Base-by-base conservation (phyloP, 2,888 invertebrate species). In the Heliconius aoede region DNA sequence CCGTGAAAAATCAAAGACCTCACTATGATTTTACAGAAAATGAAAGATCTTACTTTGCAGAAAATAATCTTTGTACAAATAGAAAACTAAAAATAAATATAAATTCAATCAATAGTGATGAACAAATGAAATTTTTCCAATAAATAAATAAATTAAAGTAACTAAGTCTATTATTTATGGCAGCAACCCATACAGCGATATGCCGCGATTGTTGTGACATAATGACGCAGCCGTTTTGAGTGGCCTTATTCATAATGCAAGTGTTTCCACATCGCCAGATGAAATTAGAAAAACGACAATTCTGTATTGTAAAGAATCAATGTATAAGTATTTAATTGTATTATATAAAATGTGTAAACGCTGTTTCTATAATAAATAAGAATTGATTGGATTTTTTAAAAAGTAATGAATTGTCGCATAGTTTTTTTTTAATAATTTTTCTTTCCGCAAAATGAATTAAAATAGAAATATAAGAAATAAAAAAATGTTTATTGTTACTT, bases 211-310 rank as follows among this genome's bases (percentile, higher is more conserved):
- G 30, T 72, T 72, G 64, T 40, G 76, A 76, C 72, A 67, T 30
- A 64, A 36, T 75, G 69, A 62, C 74, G 61, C 46, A 60, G 73
- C 73, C 64, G 65, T 72, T 74, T 58, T 46, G 55, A 73, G 30
- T 46, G 69, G 69, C 61, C 51, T 69, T 76, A 73, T 64, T 71
- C 61, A 61, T 61, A 74, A 68, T 61, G 61, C 69, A 74, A 69
- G 68, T 71, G 55, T 75, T 74, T 71, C 62, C 71, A 61, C 75
- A 75, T n/a, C 60, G 40, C 51, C 46, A 24, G 62, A 62, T 75
- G 51, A 51, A 71, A 64, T 71, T 75, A 62, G 71, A 75, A 24
- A 62, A 71, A 71, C 51, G 32, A 55, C 28, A n/a, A 55, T 30
- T 55, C 4, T n/a, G 30, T 60, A 60, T 74, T 24, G 46, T n/a